Evolutionary conservation across 2,797 vertebrate genomes (phyloP).

Genomic region (Vipera ursinii): DNA sequence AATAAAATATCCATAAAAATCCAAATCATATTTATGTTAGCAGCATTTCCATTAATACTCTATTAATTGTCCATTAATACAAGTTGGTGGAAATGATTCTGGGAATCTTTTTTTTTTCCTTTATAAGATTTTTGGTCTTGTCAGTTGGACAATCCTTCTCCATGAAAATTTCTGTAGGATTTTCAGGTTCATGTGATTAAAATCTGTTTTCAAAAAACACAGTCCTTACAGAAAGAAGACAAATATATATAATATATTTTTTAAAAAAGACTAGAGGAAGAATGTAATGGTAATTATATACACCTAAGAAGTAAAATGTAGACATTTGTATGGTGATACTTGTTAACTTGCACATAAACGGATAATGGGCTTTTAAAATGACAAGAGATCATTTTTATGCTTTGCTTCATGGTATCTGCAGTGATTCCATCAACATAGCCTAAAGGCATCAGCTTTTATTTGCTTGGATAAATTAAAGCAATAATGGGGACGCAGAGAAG

Average conservation of each 20-base stretch:
- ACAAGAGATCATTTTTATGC: conserved; percentile 23
- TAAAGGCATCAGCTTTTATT: conserved; percentile 14
- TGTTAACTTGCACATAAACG: conserved; percentile 8
- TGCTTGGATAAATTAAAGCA: background rate
- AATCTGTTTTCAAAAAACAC: background rate
- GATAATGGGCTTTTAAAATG: conserved; percentile 26
- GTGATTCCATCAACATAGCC: background rate
- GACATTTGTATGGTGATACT: conserved; percentile 9
- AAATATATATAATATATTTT: conserved; percentile 2
- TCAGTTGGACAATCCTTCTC: background rate
- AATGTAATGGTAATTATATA: conserved; percentile 39
- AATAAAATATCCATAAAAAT: background rate
- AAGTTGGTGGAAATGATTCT: background rate
- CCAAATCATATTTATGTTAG: background rate
- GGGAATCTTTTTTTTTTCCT: background rate
- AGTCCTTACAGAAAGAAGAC: conserved; percentile 5
- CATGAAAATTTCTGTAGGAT: background rate
- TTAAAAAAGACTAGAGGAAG: conserved; percentile 2
- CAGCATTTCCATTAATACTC: background rate
- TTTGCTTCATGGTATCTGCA: background rate
- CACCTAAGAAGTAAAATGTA: conserved; percentile 28
- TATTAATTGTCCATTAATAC: background rate
- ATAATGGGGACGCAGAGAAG: background rate
- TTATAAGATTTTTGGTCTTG: background rate
- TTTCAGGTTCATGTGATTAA: background rate